A percentile compares a stretch with the other conserved stretches of the same genome.
Conservation (phyloP, 2,888 invertebrate species). For the Cantharis flavilabris region DNA sequence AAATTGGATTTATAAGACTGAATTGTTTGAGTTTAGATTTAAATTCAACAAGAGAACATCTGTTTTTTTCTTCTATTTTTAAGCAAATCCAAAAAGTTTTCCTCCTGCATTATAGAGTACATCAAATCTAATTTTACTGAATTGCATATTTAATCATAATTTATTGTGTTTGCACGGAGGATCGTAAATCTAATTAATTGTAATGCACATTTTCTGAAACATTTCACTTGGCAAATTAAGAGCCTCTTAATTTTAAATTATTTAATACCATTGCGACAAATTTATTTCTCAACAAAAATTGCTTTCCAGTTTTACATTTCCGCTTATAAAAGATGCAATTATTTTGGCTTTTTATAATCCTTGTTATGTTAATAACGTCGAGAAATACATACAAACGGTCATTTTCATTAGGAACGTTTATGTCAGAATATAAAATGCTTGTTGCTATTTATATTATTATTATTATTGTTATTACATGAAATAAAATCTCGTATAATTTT, state of each 20-base stretch:
- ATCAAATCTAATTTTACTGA: background rate
- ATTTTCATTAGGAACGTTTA: background rate
- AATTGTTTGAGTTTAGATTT: slow-evolving; percentile 7
- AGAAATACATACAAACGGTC: background rate
- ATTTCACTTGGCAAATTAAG: slow-evolving; percentile 39
- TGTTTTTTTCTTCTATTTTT: background rate
- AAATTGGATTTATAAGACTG: slow-evolving; percentile 25
- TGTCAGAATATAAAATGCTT: background rate
- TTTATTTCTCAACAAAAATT: slow-evolving; percentile 41
- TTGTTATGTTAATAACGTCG: background rate
- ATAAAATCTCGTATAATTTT: background rate
- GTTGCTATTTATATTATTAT: background rate
- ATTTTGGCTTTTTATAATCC: slow-evolving; percentile 30
- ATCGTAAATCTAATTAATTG: slow-evolving; percentile 28
- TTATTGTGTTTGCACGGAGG: slow-evolving; percentile 13
- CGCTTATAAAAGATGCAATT: slow-evolving; percentile 37
- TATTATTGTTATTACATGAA: background rate
- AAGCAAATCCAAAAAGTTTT: background rate
- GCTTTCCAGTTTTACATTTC: slow-evolving; percentile 42
- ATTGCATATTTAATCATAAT: background rate
- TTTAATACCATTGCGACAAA: slow-evolving; percentile 41
- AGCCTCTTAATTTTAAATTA: slow-evolving; percentile 39
- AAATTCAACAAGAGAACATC: background rate
- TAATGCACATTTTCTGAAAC: slow-evolving; percentile 23
- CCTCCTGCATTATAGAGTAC: background rate